Evolutionary conservation across 1,140 invertebrate genomes (phyloP).

Genomic region (Sesamia nonagrioides): DNA sequence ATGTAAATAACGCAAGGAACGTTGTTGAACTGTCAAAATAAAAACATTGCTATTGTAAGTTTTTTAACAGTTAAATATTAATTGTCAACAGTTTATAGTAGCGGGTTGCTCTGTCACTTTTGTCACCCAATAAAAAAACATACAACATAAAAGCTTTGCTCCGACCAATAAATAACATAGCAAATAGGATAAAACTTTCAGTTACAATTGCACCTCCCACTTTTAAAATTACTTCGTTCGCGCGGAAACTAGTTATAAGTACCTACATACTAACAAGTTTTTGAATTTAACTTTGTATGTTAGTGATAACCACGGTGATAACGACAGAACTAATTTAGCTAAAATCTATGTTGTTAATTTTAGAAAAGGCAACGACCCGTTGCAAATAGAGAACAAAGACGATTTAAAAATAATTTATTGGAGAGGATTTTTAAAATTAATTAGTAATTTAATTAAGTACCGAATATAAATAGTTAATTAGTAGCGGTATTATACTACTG

Average conservation of each 20-base stretch:
- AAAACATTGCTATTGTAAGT: too few relatives aligned
- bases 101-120: too few relatives aligned
- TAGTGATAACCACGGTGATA: background rate
- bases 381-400: background rate
- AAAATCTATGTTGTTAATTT: background rate
- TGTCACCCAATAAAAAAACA: background rate
- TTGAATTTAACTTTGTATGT: slow-evolving; percentile 31
- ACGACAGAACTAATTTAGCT: background rate
- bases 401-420: too few relatives aligned
- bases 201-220: background rate
- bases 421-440: too few relatives aligned
- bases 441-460: too few relatives aligned
- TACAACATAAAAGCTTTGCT: background rate
- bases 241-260: background rate
- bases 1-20: too few relatives aligned
- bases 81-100: too few relatives aligned
- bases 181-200: slow-evolving; percentile 7
- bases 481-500: too few relatives aligned
- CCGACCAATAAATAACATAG: background rate
- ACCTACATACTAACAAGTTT: slow-evolving; percentile 21
- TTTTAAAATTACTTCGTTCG: slow-evolving; percentile 1
- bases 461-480: background rate
- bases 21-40: too few relatives aligned
- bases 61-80: too few relatives aligned
- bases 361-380: background rate